Evolutionary conservation across 1,140 invertebrate genomes (phyloP).

Genomic region (Wasmannia auropunctata): DNA sequence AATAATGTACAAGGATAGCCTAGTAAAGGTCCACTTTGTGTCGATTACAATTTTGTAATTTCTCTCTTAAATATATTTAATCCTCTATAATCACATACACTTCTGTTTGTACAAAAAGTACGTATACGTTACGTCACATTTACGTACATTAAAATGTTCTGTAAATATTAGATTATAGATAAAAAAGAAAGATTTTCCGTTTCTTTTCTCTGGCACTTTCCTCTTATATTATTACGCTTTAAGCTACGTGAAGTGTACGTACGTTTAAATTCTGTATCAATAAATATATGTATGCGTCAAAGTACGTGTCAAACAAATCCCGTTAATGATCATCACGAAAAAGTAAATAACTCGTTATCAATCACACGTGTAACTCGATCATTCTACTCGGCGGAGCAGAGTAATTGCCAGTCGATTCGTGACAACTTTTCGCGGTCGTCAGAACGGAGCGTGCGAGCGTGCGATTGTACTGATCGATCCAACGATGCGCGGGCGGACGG

Average conservation of each 20-base stretch:
- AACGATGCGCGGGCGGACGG: not conserved
- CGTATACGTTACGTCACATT: not conserved
- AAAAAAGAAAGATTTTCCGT: not conserved
- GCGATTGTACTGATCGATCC: not conserved
- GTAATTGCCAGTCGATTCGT: conserved; percentile 15
- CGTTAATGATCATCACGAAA: not conserved
- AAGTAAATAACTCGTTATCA: conserved; percentile 45
- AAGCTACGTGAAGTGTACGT: no score
- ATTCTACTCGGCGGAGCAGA: conserved; percentile 23
- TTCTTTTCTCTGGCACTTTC: not conserved
- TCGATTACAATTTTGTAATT: not conserved
- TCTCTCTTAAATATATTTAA: no score
- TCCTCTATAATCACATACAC: no score
- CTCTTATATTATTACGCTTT: not conserved
- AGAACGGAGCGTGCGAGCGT: not conserved
- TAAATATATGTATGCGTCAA: not conserved
- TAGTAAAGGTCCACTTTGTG: not conserved
- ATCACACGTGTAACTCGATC: conserved; percentile 14
- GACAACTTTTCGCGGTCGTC: conserved; percentile 12
- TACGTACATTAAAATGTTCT: not conserved
- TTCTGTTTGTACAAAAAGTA: not conserved
- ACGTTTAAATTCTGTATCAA: no score
- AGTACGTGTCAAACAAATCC: not conserved
- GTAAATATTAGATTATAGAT: not conserved
- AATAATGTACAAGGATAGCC: not conserved